Percentiles rank a stretch among this genome's conserved stretches.
These are phyloP conservation scores for Drosophila bunnanda DNA, from an alignment of 2,888 invertebrate species.

Conservation along the genomic window DNA sequence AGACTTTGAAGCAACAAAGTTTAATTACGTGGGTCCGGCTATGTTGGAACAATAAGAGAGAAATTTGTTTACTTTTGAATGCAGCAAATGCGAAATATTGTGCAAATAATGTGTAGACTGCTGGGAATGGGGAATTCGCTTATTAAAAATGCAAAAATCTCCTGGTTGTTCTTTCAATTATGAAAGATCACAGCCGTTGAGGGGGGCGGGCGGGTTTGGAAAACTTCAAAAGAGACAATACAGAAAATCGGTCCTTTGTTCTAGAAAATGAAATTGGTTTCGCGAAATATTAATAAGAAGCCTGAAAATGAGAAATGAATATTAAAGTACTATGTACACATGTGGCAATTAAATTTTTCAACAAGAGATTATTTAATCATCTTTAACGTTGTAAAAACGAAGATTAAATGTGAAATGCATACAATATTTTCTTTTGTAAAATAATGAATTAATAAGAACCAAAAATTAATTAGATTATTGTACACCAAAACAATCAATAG, in stretches of 20 bases:
- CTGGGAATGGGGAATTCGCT: conserved; percentile 36
- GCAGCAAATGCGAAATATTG: conserved; percentile 63
- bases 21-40: conserved; percentile 64
- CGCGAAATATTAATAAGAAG: conserved; percentile 21
- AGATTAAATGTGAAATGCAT: too few relatives aligned
- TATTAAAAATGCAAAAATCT: conserved; percentile 41
- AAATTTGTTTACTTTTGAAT: conserved; percentile 61
- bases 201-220: not conserved
- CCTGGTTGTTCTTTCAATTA: conserved; percentile 27
- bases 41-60: conserved; percentile 39
- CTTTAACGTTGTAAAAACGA: not conserved
- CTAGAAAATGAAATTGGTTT: conserved; percentile 6
- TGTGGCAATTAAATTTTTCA: not conserved
- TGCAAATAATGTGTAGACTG: conserved; percentile 58
- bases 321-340: not conserved
- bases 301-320: not conserved
- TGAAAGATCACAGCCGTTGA: conserved; percentile 8
- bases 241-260: conserved; percentile 13
- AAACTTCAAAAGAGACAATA: conserved; percentile 20
- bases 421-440: too few relatives aligned
- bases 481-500: not conserved
- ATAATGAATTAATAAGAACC: too few relatives aligned
- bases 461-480: too few relatives aligned
- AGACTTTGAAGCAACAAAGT: conserved; percentile 77
- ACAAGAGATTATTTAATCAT: not conserved